These are phyloP conservation scores for Oryctes rhinoceros DNA, from an alignment of 1,140 invertebrate species.

Conservation along the genomic window DNA sequence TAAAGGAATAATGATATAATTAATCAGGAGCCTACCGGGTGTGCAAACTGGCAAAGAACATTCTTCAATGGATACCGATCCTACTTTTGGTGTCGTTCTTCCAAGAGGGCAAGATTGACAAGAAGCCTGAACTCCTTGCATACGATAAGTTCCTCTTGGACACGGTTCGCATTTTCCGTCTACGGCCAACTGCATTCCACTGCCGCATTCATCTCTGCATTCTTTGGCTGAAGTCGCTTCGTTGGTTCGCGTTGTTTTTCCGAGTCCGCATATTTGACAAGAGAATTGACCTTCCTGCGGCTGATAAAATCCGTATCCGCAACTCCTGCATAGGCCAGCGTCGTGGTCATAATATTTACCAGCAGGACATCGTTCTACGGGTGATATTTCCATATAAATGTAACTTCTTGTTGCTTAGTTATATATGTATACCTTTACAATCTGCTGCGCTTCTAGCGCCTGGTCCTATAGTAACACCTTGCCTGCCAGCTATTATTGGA, in stretches of 20 bases:
- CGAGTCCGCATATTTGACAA: slow-evolving; percentile 88
- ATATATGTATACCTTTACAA: slow-evolving; percentile 77
- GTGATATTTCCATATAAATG: neutral
- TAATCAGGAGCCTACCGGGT: slow-evolving; percentile 65
- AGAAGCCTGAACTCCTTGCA: slow-evolving; percentile 85
- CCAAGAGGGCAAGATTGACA: slow-evolving; percentile 89
- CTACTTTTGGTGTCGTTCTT: slow-evolving; percentile 85
- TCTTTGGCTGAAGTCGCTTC: slow-evolving; percentile 89
- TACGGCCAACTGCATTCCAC: slow-evolving; percentile 85
- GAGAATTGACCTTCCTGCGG: slow-evolving; percentile 89
- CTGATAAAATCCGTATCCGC: slow-evolving; percentile 95
- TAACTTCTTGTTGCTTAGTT: neutral
- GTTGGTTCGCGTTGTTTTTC: slow-evolving; percentile 90
- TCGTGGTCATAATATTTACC: slow-evolving; percentile 91
- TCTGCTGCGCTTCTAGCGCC: slow-evolving; percentile 88
- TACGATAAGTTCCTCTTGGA: slow-evolving; percentile 88
- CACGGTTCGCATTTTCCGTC: slow-evolving; percentile 94
- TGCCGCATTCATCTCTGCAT: slow-evolving; percentile 90
- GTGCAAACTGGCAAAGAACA: slow-evolving; percentile 90
- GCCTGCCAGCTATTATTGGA: slow-evolving; percentile 84
- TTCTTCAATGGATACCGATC: slow-evolving; percentile 85
- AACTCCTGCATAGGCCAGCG: slow-evolving; percentile 85
- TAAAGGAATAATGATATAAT: slow-evolving; percentile 6
- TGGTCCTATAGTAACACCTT: slow-evolving; percentile 84
- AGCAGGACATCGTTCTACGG: slow-evolving; percentile 83